Percentiles rank a stretch among this genome's conserved stretches.
Evolutionary conservation across 2,113 vertebrate species (phyloP).

Genomic region (Emydura subglobosa): DNA sequence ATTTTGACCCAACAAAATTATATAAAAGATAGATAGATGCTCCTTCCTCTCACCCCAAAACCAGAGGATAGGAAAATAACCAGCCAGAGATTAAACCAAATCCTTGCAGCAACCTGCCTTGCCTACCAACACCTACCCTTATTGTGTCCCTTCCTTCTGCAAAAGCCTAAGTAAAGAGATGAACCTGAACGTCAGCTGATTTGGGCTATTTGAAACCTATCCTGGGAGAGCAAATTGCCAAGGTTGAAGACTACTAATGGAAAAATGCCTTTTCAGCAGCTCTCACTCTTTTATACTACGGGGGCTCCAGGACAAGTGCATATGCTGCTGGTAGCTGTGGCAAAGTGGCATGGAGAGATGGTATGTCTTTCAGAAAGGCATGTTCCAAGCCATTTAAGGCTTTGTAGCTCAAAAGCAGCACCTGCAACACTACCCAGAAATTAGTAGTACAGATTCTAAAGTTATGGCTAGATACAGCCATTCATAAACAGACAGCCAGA

Average conservation of each 20-base stretch:
- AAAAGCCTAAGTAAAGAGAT: neutral
- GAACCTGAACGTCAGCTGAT: neutral
- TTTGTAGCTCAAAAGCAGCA: neutral
- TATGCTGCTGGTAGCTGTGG: neutral
- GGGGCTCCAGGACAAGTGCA: neutral
- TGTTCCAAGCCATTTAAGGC: neutral
- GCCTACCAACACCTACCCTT: neutral
- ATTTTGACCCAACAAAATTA: neutral
- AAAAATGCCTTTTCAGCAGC: neutral
- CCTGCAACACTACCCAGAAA: neutral
- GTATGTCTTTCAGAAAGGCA: neutral
- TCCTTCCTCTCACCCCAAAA: accelerated
- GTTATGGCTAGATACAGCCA: neutral
- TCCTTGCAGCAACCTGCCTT: accelerated
- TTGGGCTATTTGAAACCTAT: neutral
- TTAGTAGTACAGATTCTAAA: neutral
- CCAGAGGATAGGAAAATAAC: neutral
- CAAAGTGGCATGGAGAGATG: neutral
- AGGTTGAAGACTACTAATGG: neutral
- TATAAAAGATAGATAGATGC: accelerated
- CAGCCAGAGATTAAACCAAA: neutral
- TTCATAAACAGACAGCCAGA: neutral
- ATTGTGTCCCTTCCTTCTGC: neutral
- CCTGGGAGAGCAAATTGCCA: neutral
- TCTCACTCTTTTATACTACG: neutral